These are phyloP conservation scores for Matsumurasca onukii DNA, from an alignment of 1,140 invertebrate genomes.

Conservation along the genomic window DNA sequence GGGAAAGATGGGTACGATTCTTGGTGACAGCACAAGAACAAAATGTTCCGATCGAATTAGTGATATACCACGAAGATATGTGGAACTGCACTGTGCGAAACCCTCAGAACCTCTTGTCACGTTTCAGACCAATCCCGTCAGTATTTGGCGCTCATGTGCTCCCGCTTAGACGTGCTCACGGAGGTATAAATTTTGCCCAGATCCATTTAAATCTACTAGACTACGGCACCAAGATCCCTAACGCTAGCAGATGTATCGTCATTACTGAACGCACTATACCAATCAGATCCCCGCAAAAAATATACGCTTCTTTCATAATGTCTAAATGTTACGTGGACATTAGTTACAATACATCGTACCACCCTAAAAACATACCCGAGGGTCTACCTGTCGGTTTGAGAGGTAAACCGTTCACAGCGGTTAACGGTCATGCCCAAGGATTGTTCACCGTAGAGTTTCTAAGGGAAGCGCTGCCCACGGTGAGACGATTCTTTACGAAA, in stretches of 20 bases:
- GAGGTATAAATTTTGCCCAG: neutral
- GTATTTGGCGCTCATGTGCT: neutral
- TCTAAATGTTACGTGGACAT: neutral
- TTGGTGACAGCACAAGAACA: neutral
- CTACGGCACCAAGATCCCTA: neutral
- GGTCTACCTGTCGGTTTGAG: neutral
- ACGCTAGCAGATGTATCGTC: neutral
- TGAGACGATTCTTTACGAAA: neutral
- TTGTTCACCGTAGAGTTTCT: neutral
- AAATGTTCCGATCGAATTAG: neutral
- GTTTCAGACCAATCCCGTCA: neutral
- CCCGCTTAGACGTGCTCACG: neutral
- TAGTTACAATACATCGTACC: neutral
- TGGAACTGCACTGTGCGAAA: neutral
- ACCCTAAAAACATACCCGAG: neutral
- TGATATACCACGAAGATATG: conserved; percentile 2
- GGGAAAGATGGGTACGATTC: neutral
- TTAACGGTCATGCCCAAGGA: neutral
- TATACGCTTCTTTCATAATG: neutral
- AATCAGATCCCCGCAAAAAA: neutral
- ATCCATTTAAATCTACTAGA: neutral
- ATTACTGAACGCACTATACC: neutral
- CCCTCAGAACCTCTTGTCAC: neutral
- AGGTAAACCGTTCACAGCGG: conserved; percentile 1
- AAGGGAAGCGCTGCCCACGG: neutral